These are phyloP conservation scores for Pyrgilauda ruficollis DNA, from an alignment of 2,113 vertebrate genomes.

Conservation along the genomic window DNA sequence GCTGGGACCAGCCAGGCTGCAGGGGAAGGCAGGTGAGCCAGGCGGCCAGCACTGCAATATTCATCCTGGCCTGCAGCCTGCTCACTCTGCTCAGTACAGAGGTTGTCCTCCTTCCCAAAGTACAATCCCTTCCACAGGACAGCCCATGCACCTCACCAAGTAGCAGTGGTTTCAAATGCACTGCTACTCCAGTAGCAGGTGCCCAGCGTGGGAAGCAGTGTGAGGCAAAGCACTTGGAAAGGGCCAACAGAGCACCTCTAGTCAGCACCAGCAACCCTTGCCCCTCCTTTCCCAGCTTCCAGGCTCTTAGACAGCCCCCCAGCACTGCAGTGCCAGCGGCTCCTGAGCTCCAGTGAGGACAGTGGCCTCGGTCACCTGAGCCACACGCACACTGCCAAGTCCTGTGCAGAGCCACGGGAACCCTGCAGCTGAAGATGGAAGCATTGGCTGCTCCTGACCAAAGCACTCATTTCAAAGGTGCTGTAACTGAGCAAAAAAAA, in stretches of 20 bases:
- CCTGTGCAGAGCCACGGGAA: not conserved
- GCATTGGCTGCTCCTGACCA: not conserved
- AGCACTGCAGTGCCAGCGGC: not conserved
- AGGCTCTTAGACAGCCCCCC: not conserved
- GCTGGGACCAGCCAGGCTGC: not conserved
- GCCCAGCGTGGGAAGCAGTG: not conserved
- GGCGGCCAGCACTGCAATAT: not conserved
- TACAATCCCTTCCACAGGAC: fast-evolving
- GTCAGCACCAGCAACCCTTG: not conserved
- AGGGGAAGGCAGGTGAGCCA: not conserved
- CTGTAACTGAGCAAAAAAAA: not conserved
- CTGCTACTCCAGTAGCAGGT: not conserved
- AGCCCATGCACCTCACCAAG: not conserved
- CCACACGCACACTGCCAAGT: not conserved
- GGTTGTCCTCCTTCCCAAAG: not conserved
- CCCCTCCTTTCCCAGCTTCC: not conserved
- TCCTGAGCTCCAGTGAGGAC: not conserved
- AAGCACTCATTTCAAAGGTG: not conserved
- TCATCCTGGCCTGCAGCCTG: not conserved
- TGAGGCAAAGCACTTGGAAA: not conserved
- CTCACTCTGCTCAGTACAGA: not conserved
- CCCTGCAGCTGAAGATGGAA: not conserved
- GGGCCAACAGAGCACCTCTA: not conserved
- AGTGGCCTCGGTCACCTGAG: not conserved
- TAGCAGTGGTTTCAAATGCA: not conserved